phyloP scores from a whole-genome alignment of 2,888 invertebrate species.

The Andricus curvator region DNA sequence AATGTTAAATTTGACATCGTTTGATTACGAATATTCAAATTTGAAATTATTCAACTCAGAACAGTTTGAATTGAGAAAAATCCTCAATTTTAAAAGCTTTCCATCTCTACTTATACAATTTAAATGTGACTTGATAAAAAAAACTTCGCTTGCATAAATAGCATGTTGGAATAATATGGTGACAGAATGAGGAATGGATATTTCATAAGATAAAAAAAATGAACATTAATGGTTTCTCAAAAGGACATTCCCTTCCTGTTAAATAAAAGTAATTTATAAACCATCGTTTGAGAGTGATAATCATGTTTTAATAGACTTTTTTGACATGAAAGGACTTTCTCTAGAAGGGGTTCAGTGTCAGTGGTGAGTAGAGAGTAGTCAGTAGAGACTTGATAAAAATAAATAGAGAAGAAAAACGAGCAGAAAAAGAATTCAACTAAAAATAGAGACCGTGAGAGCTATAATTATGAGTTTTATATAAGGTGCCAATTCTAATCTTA shows the following conservation, averaged over 20 bases:
- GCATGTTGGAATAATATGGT: neutral
- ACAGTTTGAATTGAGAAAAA: too few relatives aligned
- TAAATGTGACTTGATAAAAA: too few relatives aligned
- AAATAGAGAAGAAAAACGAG: neutral
- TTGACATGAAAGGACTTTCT: neutral
- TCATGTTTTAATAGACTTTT: conserved; percentile 1
- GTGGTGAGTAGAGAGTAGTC: neutral
- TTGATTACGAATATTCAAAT: too few relatives aligned
- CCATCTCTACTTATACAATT: too few relatives aligned
- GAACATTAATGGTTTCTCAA: neutral
- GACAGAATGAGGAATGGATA: neutral
- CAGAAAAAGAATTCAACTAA: neutral
- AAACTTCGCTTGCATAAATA: too few relatives aligned
- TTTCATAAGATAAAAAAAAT: neutral
- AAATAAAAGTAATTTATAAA: neutral
- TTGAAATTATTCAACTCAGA: too few relatives aligned
- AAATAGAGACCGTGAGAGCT: neutral
- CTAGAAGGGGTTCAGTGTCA: neutral
- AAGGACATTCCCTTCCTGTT: neutral
- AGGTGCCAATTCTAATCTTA: neutral
- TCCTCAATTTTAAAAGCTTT: too few relatives aligned
- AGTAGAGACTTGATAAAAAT: too few relatives aligned
- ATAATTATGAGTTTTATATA: neutral
- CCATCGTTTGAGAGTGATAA: neutral
- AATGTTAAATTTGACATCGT: too few relatives aligned